Base-by-base conservation (phyloP, 2,113 vertebrate genomes). In the Periophthalmodon schlosseri region DNA sequence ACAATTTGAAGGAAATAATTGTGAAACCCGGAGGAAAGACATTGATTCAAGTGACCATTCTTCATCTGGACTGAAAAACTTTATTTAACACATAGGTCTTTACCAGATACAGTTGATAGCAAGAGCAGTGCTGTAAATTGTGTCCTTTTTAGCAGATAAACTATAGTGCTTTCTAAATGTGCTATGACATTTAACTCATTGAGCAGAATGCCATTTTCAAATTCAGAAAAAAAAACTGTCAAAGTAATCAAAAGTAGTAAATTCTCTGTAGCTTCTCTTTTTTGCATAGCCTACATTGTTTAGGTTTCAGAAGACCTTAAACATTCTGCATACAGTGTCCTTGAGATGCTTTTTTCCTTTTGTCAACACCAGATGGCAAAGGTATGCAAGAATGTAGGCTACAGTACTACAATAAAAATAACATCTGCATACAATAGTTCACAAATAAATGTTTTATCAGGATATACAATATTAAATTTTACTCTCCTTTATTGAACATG, bases 21-120 rank as follows among this genome's bases (percentile, higher is more conserved):
- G 73, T 72, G 69, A 72, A 69, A 50, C 39, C 15, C 13, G 4
- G 13, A 13, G 9, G 23, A 10, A 44, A 10, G 23, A 16, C 10
- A 24, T 14, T 33, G 33, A 12, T 36, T 15, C 3, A 34, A 65
- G 61, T 36, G 24, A 36, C 58, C 18, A 47, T 63, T 79, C 28
- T 73, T 73, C 81, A 77, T 74, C 73, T 84, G 1, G 1, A 39
- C 36, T 39, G 9, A 39, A 28, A 39, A 39, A 39, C 36, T 39
- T 39, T 28, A 28, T 28, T 39, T 39, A 39, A 39, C 5, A 39
- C 36, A 39, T 39, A 39, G 36, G 6, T 39, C 28, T 39, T 2
- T 39, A 39, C 36, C 9, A 39, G 5, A 16, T 16, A 50, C 49
- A 15, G 14, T 50, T 50, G 13, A 16, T 9, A 50, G 49, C 5